Base-by-base conservation (phyloP, 2,888 invertebrate genomes). In the Zaprionus bogoriensis region DNA sequence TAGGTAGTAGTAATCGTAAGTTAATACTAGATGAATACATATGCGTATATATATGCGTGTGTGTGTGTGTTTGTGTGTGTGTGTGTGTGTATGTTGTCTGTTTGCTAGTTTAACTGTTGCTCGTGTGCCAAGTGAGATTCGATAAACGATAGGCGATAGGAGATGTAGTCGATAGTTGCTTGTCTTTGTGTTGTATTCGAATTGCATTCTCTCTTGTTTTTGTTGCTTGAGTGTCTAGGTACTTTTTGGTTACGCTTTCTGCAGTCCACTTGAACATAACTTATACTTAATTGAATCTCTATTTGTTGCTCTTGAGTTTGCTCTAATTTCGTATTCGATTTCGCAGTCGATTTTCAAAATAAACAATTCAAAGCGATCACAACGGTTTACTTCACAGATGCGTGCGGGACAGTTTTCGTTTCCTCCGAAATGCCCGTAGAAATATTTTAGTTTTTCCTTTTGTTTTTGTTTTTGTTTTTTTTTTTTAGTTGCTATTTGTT, bases 371-470 rank as follows among this genome's bases (percentile, higher is more conserved):
- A 87, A 75, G 85, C 83, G 82, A 88, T 87, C 88, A 87, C 87
- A 87, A 88, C 87, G 74, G 85, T 82, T 88, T 82, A 73, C 59
- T 85, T 87, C 88, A 88, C 88, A 87, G 87, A 88, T 72, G 63
- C 73, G 81, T 82, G 59, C 78, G 85, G 85, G 85, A 64, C 80
- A 74, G 63, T 62, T 72, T 70, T 22, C 14, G 63, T 62, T 72
- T 70, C 14, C 14, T 84, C 58, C 60, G 54, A 83, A 75, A 72
- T 82, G 77, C 45, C 72, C 78, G 67, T 78, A 65, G 69, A 75
- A 77, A 76, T 86, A 84, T 20, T 39, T 39, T 59, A 6, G 14
- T 45, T 38, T 67, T 4, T 22, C 46, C 14, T 41, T 17, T 14
- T 41, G 28, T 25, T 10, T 10, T 57, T 45, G 14, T 42, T 12